phyloP scores from a whole-genome alignment of 2,888 invertebrate species.

The Argynnis bischoffii region DNA sequence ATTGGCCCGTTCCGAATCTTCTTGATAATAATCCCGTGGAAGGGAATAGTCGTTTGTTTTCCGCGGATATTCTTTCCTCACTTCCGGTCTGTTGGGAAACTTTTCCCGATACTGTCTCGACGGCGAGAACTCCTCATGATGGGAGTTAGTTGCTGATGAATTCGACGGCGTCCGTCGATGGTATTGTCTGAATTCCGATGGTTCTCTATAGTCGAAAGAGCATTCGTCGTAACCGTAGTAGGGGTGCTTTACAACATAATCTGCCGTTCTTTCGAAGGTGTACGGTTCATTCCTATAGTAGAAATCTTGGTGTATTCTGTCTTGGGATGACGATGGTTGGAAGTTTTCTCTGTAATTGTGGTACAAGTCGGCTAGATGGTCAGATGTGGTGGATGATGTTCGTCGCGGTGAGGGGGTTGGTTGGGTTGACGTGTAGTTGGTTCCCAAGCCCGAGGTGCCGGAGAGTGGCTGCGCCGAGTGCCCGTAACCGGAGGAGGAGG shows the following conservation, averaged over 20 bases:
- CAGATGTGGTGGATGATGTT: constrained; percentile 83
- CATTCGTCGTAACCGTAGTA: constrained; percentile 72
- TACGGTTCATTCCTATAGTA: constrained; percentile 66
- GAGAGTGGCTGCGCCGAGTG: constrained; percentile 78
- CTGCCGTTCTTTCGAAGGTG: constrained; percentile 69
- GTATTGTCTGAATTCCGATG: constrained; percentile 67
- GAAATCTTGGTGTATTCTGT: constrained; percentile 57
- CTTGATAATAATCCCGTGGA: constrained; percentile 67
- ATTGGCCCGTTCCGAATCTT: constrained; percentile 64
- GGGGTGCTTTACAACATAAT: constrained; percentile 72
- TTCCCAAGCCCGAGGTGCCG: constrained; percentile 77
- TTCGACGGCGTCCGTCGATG: constrained; percentile 92
- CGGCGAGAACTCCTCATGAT: constrained; percentile 74
- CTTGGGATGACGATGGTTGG: constrained; percentile 63
- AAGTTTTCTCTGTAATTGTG: constrained; percentile 79
- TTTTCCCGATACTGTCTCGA: constrained; percentile 62
- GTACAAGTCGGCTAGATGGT: constrained; percentile 86
- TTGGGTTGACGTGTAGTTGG: constrained; percentile 77
- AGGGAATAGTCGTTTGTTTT: constrained; percentile 66
- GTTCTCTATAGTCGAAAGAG: constrained; percentile 67
- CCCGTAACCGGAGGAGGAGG: constrained; percentile 76
- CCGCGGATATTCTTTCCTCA: constrained; percentile 61
- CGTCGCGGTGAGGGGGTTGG: constrained; percentile 87
- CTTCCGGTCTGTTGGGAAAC: constrained; percentile 43
- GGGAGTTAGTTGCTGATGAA: constrained; percentile 83